Percentiles rank a stretch among this genome's conserved stretches.
Evolutionary conservation across 2,113 vertebrate species (phyloP).

Genomic region (Thunnus thynnus): DNA sequence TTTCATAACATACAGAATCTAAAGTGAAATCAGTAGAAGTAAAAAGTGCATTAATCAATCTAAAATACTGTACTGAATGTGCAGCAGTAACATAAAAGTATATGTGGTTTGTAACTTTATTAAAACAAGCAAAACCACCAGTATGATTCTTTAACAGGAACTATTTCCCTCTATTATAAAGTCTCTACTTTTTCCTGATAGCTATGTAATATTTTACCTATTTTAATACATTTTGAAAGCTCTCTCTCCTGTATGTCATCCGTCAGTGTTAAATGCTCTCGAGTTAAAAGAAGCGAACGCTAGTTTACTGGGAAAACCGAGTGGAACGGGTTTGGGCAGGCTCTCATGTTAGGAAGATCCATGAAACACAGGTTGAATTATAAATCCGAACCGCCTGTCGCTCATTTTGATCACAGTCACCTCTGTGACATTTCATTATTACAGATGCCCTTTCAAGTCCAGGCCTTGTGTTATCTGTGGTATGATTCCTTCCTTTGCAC

Average conservation of each 20-base stretch:
- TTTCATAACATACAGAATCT: neutral
- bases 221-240: neutral
- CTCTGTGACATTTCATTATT: slow-evolving; percentile 56
- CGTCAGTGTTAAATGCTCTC: slow-evolving; percentile 18
- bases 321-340: no score
- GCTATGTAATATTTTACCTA: neutral
- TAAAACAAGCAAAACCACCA: neutral
- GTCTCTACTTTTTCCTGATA: no score
- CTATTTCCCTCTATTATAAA: neutral
- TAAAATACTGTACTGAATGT: neutral
- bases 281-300: slow-evolving; percentile 13
- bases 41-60: neutral
- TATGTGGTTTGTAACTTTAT: no score
- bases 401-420: slow-evolving; percentile 37
- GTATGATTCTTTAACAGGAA: neutral
- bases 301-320: no score
- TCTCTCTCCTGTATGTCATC: neutral
- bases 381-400: neutral
- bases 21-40: neutral
- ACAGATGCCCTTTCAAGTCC: slow-evolving; percentile 45
- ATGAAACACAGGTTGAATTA: slow-evolving; percentile 37
- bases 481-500: slow-evolving; percentile 19
- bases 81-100: neutral
- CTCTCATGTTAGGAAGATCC: neutral
- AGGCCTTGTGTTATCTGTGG: slow-evolving; percentile 25